Percentiles rank a stretch among this genome's conserved stretches.
Conservation (phyloP, 2,888 invertebrate species). For the Pteria penguin region DNA sequence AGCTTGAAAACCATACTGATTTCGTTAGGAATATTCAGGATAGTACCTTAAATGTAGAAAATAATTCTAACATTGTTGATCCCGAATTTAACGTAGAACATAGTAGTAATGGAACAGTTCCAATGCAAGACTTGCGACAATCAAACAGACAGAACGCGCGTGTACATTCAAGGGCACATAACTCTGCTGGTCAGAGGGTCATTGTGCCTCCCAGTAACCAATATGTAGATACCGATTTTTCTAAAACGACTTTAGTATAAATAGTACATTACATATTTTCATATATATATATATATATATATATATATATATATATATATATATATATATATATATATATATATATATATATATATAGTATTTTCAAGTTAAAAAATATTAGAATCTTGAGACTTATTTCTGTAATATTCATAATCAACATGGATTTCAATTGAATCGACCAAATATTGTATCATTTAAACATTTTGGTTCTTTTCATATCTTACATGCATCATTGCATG, state of each 20-base stretch:
- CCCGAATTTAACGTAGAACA: neutral
- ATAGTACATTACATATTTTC: neutral
- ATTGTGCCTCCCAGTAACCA: neutral
- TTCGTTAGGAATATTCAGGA: neutral
- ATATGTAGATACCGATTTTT: neutral
- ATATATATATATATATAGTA: too few relatives aligned
- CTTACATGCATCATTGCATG: too few relatives aligned
- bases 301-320: too few relatives aligned
- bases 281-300: too few relatives aligned
- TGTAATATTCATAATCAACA: too few relatives aligned
- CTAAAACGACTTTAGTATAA: neutral
- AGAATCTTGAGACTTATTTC: too few relatives aligned
- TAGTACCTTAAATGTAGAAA: neutral
- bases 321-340: too few relatives aligned
- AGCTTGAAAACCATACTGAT: neutral
- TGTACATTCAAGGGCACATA: neutral
- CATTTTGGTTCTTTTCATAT: too few relatives aligned
- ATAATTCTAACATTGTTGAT: neutral
- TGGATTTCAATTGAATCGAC: too few relatives aligned
- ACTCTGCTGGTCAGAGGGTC: neutral
- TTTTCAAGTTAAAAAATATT: too few relatives aligned
- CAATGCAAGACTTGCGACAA: neutral
- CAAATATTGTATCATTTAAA: too few relatives aligned
- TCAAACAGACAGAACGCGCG: neutral
- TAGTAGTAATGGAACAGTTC: neutral